Evolutionary conservation across 2,113 vertebrate species (phyloP), one percentile per base, ranked within the genome.

Genomic region (Gymnarchus niloticus): DNA sequence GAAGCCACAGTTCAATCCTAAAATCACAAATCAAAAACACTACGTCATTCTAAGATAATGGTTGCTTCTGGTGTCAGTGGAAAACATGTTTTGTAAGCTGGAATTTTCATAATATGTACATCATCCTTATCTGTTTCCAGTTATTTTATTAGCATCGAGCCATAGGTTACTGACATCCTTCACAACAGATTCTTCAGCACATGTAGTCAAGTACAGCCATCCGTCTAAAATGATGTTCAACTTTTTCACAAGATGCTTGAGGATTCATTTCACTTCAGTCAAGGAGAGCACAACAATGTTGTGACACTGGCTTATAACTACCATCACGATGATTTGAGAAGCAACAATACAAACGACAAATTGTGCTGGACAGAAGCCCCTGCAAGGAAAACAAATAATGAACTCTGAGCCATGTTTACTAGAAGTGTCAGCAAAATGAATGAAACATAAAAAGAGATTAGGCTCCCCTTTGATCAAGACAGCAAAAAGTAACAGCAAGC

Each of bases 61-160:
- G 41, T 37, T 56, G 33, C 33, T 48, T 56, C 77, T 86, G 54
- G 51, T 80, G 77, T 82, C 41, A 65, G 48, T 81, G 59, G 23
- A 65, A 48, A 85, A 85, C 37, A 57, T 49, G 52, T 81, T 85
- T 78, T 52, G 84, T 25, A 56, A 33, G 33, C 33, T 2, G 52
- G 54, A 33, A 83, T 41, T 59, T 21, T 23, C 81, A 83, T 83
- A 44, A n/a, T 59, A 83, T 57, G 33, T 46, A 59, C 54, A 59
- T 56, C 41, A 56, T 73, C 41, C 65, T 73, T 73, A 73, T 73
- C 65, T 73, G 65, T 73, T 19, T 28, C 65, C 65, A 73, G 41
- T 73, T 73, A 73, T 41, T 73, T 37, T 73, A 17, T 33, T 73
- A 17, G 33, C 65, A 73, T 73, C 33, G 5, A 73, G 65, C 65